Evolutionary conservation across 2,888 invertebrate genomes (phyloP).

Genomic region (Cephus spinipes): DNA sequence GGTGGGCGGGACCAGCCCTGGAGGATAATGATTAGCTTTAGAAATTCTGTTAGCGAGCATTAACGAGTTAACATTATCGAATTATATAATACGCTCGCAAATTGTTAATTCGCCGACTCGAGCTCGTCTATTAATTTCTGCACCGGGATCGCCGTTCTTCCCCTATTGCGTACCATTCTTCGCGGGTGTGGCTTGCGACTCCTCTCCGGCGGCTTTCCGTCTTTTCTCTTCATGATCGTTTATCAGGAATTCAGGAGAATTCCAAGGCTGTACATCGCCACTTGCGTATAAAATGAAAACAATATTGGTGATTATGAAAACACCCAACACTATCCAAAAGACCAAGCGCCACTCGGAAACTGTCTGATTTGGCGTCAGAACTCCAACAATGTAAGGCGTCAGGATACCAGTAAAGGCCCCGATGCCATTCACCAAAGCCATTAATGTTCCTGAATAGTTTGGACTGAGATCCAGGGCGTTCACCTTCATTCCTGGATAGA

Average conservation of each 20-base stretch:
- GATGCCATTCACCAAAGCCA: slow-evolving; percentile 72
- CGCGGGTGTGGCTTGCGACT: no score
- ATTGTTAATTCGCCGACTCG: no score
- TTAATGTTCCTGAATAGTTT: slow-evolving; percentile 67
- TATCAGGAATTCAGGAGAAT: slow-evolving; percentile 69
- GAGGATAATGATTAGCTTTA: no score
- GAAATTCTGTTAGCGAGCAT: no score
- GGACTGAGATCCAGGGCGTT: slow-evolving; percentile 68
- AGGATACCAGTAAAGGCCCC: slow-evolving; percentile 80
- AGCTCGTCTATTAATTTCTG: no score
- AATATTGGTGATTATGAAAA: slow-evolving; percentile 76
- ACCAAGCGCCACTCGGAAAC: slow-evolving; percentile 80
- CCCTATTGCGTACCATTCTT: no score
- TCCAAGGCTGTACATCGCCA: slow-evolving; percentile 83
- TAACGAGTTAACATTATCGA: no score
- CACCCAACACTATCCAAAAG: slow-evolving; percentile 82
- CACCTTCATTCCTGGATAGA: slow-evolving; percentile 69
- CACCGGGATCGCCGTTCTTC: no score
- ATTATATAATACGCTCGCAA: no score
- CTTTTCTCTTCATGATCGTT: slow-evolving; percentile 28
- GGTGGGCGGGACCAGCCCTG: no score
- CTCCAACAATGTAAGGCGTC: slow-evolving; percentile 76
- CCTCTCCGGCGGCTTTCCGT: slow-evolving; percentile 3
- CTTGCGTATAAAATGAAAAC: slow-evolving; percentile 79
- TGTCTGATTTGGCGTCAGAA: slow-evolving; percentile 74